Base-by-base conservation (phyloP, 2,888 invertebrate species). In the Baccha elongata region DNA sequence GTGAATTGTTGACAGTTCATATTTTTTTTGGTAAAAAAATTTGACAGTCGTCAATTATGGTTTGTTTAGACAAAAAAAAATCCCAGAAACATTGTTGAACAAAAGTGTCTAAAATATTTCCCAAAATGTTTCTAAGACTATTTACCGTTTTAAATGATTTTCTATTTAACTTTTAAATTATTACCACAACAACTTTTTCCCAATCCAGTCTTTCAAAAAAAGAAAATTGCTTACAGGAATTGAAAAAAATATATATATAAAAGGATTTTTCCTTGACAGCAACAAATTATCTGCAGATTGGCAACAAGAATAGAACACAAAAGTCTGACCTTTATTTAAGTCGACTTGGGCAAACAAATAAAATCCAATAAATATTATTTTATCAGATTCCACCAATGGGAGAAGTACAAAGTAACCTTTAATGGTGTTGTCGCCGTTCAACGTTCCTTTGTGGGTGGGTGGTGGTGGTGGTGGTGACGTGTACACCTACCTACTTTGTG, bases 331-430 rank as follows among this genome's bases (percentile, higher is more conserved):
- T 46, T 15, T n/a, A 37, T 23, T 37, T 32, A 40, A 64, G 50
- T 46, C 50, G 21, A 37, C 55, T 58, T 32, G 37, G 15, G 10
- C 32, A 26, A 15, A n/a, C 48, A 64, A 62, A 75, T 60, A 60
- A 60, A 81, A 60, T 53, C 58, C 69, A 67, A 71, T 71, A 67
- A 81, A 74, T 75, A 71, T 65, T 60, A 37, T 75, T 81, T 75
- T 69, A 75, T 81, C 81, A 72, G 71, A 81, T 71, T 75, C 35
- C 35, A 53, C n/a, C 35, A 35, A 26, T 8, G 58, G 42, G 8
- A 32, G 35, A 42, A 19, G 19, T 23, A 58, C 55, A 50, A 44
- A 44, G 62, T 73, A 48, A 64, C 79, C 55, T 68, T 73, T 68
- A 80, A 73, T 64, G 55, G 68, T 29, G 29, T 19, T 62, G 68